Conservation (phyloP, 2,888 invertebrate species). For the Drosophila quasianomalipes region DNA sequence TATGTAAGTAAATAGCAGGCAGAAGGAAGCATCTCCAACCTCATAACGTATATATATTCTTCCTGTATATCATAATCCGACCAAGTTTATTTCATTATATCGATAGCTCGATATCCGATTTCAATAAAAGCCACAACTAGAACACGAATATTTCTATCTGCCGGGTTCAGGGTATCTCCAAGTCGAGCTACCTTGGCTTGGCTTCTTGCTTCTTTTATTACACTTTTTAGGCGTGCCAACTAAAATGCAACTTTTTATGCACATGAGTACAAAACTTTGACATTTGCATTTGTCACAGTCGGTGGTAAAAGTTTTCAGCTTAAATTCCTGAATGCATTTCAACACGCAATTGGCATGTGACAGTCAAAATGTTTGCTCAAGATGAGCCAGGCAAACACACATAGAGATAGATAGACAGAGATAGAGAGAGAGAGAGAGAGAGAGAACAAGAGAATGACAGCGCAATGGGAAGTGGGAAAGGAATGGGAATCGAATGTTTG, state of each 20-base stretch:
- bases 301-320: constrained; percentile 74
- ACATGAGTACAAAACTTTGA: constrained; percentile 58
- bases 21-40: neutral
- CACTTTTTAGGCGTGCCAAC: constrained; percentile 32
- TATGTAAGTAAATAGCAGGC: neutral
- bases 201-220: constrained; percentile 37
- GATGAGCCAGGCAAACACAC: constrained; percentile 33
- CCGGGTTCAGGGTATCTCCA: neutral
- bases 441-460: neutral
- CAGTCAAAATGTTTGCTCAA: constrained; percentile 73
- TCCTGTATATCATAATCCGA: neutral
- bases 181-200: neutral
- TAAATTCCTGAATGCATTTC: constrained; percentile 79
- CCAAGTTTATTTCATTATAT: too few species aligned
- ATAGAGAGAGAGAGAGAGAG: neutral
- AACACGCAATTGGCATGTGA: constrained; percentile 78
- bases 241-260: constrained; percentile 26
- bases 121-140: too few species aligned
- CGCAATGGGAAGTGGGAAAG: constrained; percentile 3
- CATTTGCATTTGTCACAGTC: constrained; percentile 78
- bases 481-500: constrained; percentile 77
- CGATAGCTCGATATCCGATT: too few species aligned
- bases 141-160: neutral
- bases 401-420: neutral
- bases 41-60: neutral